Percentiles rank a stretch among this genome's conserved stretches.
Evolutionary conservation across 2,797 vertebrate species (phyloP).

Genomic region (Trachops cirrhosus): DNA sequence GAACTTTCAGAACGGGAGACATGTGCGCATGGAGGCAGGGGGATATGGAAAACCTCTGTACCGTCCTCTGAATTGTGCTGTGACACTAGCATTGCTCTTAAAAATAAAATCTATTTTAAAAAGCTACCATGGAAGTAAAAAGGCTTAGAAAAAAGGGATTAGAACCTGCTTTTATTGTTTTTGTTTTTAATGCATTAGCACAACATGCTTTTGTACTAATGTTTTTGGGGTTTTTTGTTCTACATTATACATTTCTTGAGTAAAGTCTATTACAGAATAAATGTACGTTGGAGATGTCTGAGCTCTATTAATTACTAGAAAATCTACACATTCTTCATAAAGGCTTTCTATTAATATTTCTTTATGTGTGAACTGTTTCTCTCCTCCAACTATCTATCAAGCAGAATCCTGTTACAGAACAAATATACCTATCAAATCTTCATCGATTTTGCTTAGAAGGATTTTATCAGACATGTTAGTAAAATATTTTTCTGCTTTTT

Average conservation of each 20-base stretch:
- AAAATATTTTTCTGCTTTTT: slow-evolving; percentile 22
- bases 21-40: background rate
- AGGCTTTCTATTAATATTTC: background rate
- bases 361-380: background rate
- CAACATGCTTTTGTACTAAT: background rate
- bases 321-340: background rate
- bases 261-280: slow-evolving; percentile 22
- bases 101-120: background rate
- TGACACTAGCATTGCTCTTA: background rate
- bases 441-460: slow-evolving; percentile 21
- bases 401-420: background rate
- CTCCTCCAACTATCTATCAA: background rate
- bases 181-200: background rate
- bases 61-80: background rate
- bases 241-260: background rate
- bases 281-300: background rate
- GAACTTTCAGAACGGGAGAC: background rate
- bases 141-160: background rate
- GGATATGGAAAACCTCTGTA: background rate
- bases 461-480: background rate
- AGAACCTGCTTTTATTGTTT: background rate
- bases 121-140: slow-evolving; percentile 12
- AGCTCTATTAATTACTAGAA: background rate
- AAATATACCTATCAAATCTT: background rate
- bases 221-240: background rate